Conservation (phyloP, 2,888 invertebrate genomes). For the Nymphalis urticae region DNA sequence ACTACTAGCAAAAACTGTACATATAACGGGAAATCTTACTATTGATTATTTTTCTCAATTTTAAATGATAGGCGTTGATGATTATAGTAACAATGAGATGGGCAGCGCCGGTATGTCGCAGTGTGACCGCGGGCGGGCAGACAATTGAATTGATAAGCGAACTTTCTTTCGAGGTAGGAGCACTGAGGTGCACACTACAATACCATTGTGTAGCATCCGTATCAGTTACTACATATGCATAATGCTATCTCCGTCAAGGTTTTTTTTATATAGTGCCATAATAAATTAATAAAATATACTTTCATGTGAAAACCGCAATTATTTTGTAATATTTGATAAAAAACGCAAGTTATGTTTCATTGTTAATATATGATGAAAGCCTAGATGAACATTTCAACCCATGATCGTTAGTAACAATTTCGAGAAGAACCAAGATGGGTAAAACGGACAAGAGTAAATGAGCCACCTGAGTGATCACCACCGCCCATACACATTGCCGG, state of each 20-base stretch:
- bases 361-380: too few species aligned
- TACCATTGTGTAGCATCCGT: constrained; percentile 12
- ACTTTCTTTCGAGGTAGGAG: constrained; percentile 56
- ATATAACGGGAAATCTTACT: background rate
- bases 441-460: too few species aligned
- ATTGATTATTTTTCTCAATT: constrained; percentile 8
- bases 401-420: too few species aligned
- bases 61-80: constrained; percentile 34
- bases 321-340: too few species aligned
- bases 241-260: background rate
- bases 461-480: too few species aligned
- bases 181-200: constrained; percentile 4
- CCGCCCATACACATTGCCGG: too few species aligned
- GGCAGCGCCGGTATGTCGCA: constrained; percentile 45
- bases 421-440: too few species aligned
- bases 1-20: too few species aligned
- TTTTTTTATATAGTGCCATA: background rate
- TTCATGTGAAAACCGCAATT: background rate
- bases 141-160: constrained; percentile 76
- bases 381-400: too few species aligned
- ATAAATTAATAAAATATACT: background rate
- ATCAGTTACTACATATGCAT: constrained; percentile 5
- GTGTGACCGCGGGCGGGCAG: constrained; percentile 65
- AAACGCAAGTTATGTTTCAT: too few species aligned
- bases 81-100: constrained; percentile 56